phyloP scores from a whole-genome alignment of 1,140 invertebrate genomes.

The Tetramorium simillimum region DNA sequence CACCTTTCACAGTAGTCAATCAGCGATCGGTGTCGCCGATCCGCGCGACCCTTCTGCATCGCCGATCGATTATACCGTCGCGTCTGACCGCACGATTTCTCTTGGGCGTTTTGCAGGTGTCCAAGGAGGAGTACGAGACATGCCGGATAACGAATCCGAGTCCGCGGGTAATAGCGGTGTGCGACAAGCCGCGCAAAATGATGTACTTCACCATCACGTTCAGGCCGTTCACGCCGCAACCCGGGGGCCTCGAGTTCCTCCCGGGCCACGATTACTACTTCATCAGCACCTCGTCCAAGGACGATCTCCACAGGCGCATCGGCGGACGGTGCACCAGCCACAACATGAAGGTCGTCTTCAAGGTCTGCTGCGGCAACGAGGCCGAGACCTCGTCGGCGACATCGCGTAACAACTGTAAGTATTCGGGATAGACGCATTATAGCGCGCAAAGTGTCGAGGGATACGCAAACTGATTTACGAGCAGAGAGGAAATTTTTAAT shows the following conservation, averaged over 20 bases:
- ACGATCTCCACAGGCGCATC: slow-evolving; percentile 95
- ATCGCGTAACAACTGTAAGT: slow-evolving; percentile 85
- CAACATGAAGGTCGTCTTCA: slow-evolving; percentile 98
- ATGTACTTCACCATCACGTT: slow-evolving; percentile 99
- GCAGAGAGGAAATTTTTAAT: neutral
- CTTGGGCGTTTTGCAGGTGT: slow-evolving; percentile 86
- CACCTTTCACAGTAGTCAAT: slow-evolving; percentile 57
- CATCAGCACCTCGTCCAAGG: slow-evolving; percentile 97
- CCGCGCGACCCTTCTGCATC: neutral
- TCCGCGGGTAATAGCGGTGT: slow-evolving; percentile 96
- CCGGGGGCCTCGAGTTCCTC: slow-evolving; percentile 96
- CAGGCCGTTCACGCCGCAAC: slow-evolving; percentile 97
- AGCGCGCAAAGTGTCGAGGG: neutral
- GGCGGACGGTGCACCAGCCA: slow-evolving; percentile 95
- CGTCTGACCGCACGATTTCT: neutral
- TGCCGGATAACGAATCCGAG: slow-evolving; percentile 97
- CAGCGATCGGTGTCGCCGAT: slow-evolving; percentile 52
- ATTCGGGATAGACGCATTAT: neutral
- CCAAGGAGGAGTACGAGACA: slow-evolving; percentile 97
- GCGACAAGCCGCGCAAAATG: slow-evolving; percentile 96
- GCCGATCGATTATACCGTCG: slow-evolving; percentile 54
- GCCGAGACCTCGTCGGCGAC: slow-evolving; percentile 81
- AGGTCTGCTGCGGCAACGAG: slow-evolving; percentile 93
- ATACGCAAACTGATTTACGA: neutral
- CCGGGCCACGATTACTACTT: slow-evolving; percentile 98